Percentiles rank a stretch among this genome's conserved stretches.
These are phyloP conservation scores for Heliothis peltigera DNA, from an alignment of 2,888 invertebrate genomes.

Conservation along the genomic window DNA sequence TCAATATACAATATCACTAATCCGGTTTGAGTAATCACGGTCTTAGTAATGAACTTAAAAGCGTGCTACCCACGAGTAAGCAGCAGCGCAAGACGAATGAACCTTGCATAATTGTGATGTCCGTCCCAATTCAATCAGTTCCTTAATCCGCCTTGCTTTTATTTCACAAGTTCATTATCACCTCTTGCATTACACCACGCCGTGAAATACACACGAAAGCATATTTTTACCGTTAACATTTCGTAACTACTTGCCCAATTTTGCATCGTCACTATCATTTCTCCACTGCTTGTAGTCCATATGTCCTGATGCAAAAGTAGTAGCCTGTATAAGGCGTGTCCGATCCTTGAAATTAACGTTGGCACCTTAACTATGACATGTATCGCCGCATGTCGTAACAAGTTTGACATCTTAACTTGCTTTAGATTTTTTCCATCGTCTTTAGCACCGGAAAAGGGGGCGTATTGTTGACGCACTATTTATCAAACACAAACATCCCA, in stretches of 20 bases:
- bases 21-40: slow-evolving; percentile 35
- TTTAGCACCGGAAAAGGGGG: slow-evolving; percentile 74
- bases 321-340: background rate
- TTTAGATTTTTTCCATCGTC: slow-evolving; percentile 51
- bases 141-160: slow-evolving; percentile 65
- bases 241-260: slow-evolving; percentile 24
- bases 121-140: slow-evolving; percentile 66
- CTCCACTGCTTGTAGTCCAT: slow-evolving; percentile 11
- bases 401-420: slow-evolving; percentile 58
- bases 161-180: slow-evolving; percentile 37
- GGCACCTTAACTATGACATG: slow-evolving; percentile 65
- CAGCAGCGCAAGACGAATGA: slow-evolving; percentile 63
- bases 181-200: slow-evolving; percentile 38
- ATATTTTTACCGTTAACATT: background rate
- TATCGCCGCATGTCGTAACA: slow-evolving; percentile 63
- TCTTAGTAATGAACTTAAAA: slow-evolving; percentile 33
- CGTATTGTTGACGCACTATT: slow-evolving; percentile 85
- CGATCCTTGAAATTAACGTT: slow-evolving; percentile 67
- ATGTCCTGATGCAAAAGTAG: slow-evolving; percentile 13
- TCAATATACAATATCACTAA: slow-evolving; percentile 16
- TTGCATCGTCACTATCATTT: slow-evolving; percentile 23
- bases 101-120: slow-evolving; percentile 65
- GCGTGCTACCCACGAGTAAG: slow-evolving; percentile 53
- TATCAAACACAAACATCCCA: slow-evolving; percentile 82
- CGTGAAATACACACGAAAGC: slow-evolving; percentile 29